Conservation (phyloP, 2,113 vertebrate species). For the Elaphurus davidianus region DNA sequence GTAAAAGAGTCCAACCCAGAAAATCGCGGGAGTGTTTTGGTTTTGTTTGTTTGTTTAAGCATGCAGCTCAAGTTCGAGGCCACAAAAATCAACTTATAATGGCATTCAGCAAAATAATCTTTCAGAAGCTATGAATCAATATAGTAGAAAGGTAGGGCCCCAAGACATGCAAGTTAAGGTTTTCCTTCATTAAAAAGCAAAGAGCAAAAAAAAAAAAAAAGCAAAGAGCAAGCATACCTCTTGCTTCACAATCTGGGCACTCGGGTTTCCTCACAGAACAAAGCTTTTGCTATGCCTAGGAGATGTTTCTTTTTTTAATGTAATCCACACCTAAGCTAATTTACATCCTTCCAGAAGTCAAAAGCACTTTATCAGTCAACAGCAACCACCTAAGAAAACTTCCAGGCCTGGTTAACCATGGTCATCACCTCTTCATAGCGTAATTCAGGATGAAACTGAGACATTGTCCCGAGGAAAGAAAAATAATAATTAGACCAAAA, state of each 20-base stretch:
- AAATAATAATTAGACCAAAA: neutral
- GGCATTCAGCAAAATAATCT: neutral
- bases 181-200: neutral
- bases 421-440: neutral
- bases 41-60: neutral
- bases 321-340: neutral
- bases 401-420: neutral
- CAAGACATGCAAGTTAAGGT: neutral
- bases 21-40: neutral
- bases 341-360: neutral
- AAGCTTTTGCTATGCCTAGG: neutral
- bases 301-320: neutral
- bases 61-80: neutral
- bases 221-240: neutral
- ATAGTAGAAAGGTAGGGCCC: neutral
- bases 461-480: neutral
- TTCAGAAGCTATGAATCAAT: neutral
- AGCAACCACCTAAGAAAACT: neutral
- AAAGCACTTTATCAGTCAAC: neutral
- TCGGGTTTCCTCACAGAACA: neutral
- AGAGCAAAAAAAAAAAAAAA: neutral
- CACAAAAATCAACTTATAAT: neutral
- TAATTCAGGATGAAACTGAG: neutral
- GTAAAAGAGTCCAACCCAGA: constrained; percentile 75
- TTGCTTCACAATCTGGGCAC: neutral